Conservation (phyloP, 2,797 vertebrate genomes). For the Danio aesculapii region DNA sequence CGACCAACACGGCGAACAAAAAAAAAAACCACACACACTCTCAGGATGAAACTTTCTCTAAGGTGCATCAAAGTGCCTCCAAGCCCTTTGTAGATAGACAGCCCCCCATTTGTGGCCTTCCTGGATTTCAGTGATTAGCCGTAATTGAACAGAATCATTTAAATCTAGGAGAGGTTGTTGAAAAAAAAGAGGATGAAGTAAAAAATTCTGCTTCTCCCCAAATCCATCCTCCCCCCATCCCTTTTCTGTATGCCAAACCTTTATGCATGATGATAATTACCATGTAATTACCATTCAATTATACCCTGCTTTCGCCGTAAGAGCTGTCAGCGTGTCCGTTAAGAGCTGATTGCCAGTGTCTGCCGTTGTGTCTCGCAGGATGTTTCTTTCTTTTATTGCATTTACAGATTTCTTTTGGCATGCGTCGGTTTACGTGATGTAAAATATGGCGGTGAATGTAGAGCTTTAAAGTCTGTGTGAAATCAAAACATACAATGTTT, state of each 20-base stretch:
- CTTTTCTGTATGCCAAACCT: slow-evolving; percentile 62
- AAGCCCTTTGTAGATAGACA: slow-evolving; percentile 58
- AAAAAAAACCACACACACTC: slow-evolving; percentile 37
- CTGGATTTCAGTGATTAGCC: slow-evolving; percentile 59
- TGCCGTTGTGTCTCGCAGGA: slow-evolving; percentile 44
- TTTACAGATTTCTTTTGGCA: neutral
- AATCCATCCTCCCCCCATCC: slow-evolving; percentile 43
- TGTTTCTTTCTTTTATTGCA: slow-evolving; percentile 48
- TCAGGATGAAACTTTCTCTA: slow-evolving; percentile 54
- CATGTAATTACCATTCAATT: slow-evolving; percentile 60
- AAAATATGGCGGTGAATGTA: neutral
- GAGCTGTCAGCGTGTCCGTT: slow-evolving; percentile 44
- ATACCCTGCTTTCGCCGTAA: slow-evolving; percentile 43
- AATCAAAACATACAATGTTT: no score
- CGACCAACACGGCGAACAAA: slow-evolving; percentile 51
- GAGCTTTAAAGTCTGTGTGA: slow-evolving; percentile 1
- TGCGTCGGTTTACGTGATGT: neutral
- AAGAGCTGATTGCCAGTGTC: slow-evolving; percentile 46
- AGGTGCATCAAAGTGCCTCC: slow-evolving; percentile 35
- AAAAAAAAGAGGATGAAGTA: slow-evolving; percentile 44
- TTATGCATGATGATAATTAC: slow-evolving; percentile 63
- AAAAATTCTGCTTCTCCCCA: slow-evolving; percentile 21
- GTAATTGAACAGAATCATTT: slow-evolving; percentile 63
- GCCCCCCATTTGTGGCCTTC: slow-evolving; percentile 47
- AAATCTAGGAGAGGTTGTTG: slow-evolving; percentile 55